Base-by-base conservation (phyloP, 2,888 invertebrate species). In the Andrena fulva region DNA sequence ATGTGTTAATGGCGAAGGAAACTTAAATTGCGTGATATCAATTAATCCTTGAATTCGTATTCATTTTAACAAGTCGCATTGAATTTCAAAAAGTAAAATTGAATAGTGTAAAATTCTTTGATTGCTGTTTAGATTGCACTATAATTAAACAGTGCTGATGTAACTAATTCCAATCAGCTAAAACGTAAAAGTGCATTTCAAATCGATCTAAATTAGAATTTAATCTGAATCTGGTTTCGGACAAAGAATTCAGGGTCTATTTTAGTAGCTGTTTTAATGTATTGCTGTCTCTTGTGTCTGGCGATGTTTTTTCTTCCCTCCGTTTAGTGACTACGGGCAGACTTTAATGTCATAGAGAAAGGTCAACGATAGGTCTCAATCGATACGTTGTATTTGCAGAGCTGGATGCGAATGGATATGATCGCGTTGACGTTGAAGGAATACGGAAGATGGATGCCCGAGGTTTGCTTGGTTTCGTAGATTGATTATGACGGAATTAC, bases 311-410 rank as follows among this genome's bases (percentile, higher is more conserved):
- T 59, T 27, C 27, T 31, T 20, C 29, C 4, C 8, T 29, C 10
- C 6, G 27, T n/a, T 29, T 29, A 27, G 24, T n/a, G 74, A 20
- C 69, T 48, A 50, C 27, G 60, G 8, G 24, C 42, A 8, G 33
- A 70, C 63, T 63, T 76, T 71, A 76, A 76, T 76, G 72, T 16
- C 76, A 42, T 20, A 54, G 72, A 31, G 54, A 76, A 76, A 76
- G 76, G 76, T 63, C 62, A 42, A 63, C 71, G 71, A 71, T 76
- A 63, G 71, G 72, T 76, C 63, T 35, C 24, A 71, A 76, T 76
- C 76, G 76, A 76, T 76, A 71, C 20, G 27, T 31, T 35, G 33
- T 71, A 42, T 63, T 71, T 71, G 76, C 42, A 29, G 42, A 70
- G 20, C 4, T 8, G 5, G 27, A 60, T 35, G 62, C 42, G 60